Conservation (phyloP, 2,888 invertebrate genomes). For the Synergus umbraculus region DNA sequence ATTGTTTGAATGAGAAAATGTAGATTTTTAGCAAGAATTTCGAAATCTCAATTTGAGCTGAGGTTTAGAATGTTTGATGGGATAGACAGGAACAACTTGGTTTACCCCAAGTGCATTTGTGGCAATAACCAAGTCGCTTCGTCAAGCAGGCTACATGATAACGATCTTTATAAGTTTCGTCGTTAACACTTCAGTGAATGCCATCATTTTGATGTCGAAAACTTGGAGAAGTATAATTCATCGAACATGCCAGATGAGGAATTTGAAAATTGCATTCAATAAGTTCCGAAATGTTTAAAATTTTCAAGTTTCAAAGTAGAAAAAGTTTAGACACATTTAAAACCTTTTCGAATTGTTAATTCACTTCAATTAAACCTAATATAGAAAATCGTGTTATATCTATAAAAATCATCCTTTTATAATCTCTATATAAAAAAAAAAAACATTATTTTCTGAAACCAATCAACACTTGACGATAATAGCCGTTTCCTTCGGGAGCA, state of each 20-base stretch:
- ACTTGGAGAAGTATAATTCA: not conserved
- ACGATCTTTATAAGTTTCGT: slow-evolving; percentile 1
- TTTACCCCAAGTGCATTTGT: slow-evolving; percentile 13
- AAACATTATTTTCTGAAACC: slow-evolving; percentile 30
- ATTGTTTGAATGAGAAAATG: too few species aligned
- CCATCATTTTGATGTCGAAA: slow-evolving; percentile 3
- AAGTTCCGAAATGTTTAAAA: slow-evolving; percentile 20
- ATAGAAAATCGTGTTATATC: not conserved
- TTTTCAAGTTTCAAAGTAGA: too few species aligned
- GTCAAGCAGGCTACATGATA: not conserved
- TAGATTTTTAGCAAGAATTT: not conserved
- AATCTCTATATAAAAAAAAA: not conserved
- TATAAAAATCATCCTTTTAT: not conserved
- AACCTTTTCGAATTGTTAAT: not conserved
- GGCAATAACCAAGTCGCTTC: slow-evolving; percentile 22
- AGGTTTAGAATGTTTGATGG: slow-evolving; percentile 11
- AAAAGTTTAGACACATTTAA: too few species aligned
- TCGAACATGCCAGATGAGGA: not conserved
- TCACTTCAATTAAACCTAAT: not conserved
- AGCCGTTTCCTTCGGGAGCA: slow-evolving; percentile 11
- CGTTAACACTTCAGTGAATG: slow-evolving; percentile 22
- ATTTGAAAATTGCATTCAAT: not conserved
- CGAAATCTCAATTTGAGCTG: not conserved
- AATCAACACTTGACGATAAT: slow-evolving; percentile 35
- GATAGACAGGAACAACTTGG: not conserved